Conservation (phyloP, 2,797 vertebrate genomes). For the Scomberomorus guttatus region DNA sequence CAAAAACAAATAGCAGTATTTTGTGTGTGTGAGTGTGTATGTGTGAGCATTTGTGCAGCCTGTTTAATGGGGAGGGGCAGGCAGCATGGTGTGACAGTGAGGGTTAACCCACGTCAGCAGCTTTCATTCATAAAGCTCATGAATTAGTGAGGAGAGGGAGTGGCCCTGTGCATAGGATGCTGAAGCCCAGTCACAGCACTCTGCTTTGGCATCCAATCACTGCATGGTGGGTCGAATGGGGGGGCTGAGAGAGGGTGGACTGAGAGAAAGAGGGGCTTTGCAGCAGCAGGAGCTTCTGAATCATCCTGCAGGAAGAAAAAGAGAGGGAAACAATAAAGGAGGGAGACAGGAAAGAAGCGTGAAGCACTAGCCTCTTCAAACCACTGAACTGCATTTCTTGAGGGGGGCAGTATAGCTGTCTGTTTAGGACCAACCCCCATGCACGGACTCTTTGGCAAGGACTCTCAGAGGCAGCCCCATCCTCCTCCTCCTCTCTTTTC, state of each 20-base stretch:
- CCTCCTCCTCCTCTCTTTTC: slow-evolving; percentile 49
- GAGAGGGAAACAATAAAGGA: slow-evolving; percentile 11
- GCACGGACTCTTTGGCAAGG: slow-evolving; percentile 35
- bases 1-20: background rate
- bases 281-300: slow-evolving; percentile 12
- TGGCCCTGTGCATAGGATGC: slow-evolving; percentile 52
- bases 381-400: background rate
- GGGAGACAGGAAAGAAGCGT: slow-evolving; percentile 12
- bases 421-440: slow-evolving; percentile 11
- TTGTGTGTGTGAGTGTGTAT: background rate
- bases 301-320: slow-evolving; percentile 16
- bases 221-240: slow-evolving; percentile 4
- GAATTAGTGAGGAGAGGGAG: slow-evolving; percentile 68
- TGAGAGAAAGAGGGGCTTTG: slow-evolving; percentile 23
- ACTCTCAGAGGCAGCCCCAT: slow-evolving; percentile 65
- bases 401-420: background rate
- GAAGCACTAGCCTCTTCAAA: slow-evolving; percentile 10
- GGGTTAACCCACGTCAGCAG: slow-evolving; percentile 58
- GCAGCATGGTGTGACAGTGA: slow-evolving; percentile 55
- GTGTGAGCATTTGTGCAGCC: slow-evolving; percentile 17
- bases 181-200: slow-evolving; percentile 39
- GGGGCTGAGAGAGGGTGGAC: slow-evolving; percentile 7
- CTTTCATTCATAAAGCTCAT: slow-evolving; percentile 69
- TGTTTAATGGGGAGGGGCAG: slow-evolving; percentile 52
- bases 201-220: slow-evolving; percentile 30